Conservation (phyloP, 53 echinoderm and acorn worm genomes). For the Mesocentrotus franciscanus region DNA sequence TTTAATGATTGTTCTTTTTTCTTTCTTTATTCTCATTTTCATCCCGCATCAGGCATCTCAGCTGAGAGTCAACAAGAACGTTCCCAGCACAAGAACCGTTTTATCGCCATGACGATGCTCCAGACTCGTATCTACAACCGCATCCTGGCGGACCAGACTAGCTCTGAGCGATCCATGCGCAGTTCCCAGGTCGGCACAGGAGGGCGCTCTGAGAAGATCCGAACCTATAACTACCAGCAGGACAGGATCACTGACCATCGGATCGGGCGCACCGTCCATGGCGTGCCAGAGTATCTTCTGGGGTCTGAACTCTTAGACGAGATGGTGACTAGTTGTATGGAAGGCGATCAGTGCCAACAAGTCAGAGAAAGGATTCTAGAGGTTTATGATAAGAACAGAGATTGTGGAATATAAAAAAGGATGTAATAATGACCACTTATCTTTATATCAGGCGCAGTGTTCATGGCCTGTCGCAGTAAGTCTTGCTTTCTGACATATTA, state of each 20-base stretch:
- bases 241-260: conserved; percentile 92
- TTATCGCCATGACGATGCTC: conserved; percentile 84
- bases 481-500: conserved; percentile 65
- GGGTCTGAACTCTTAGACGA: conserved; percentile 78
- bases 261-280: conserved; percentile 66
- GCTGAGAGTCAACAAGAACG: conserved; percentile 93
- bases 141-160: conserved; percentile 70
- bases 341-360: conserved; percentile 54
- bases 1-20: neutral
- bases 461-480: conserved; percentile 71
- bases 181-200: conserved; percentile 79
- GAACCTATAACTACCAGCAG: conserved; percentile 91
- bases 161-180: conserved; percentile 69
- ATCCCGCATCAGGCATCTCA: conserved; percentile 61
- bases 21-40: neutral
- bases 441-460: conserved; percentile 69
- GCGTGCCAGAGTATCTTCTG: conserved; percentile 75
- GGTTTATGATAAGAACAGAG: conserved; percentile 27
- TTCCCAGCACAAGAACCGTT: conserved; percentile 86
- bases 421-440: conserved; percentile 57
- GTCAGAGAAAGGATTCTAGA: conserved; percentile 44
- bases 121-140: conserved; percentile 77
- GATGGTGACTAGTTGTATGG: conserved; percentile 67
- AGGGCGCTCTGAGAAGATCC: conserved; percentile 90
- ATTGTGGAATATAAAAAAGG: no score